These are phyloP conservation scores for Apodemia duryi DNA, from an alignment of 2,888 invertebrate genomes.

Conservation along the genomic window DNA sequence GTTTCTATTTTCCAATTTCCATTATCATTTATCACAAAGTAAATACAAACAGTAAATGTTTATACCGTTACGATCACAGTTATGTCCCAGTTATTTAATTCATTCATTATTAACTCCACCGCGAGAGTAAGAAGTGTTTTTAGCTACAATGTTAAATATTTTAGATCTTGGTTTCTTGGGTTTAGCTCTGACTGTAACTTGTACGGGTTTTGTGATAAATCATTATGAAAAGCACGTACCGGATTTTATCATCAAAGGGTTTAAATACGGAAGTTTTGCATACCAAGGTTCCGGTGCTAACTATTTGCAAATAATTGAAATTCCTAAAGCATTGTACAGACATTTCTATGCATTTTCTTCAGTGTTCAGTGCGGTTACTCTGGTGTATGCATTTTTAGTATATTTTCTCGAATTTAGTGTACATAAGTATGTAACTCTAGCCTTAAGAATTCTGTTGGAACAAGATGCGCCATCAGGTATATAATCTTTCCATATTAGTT, in stretches of 20 bases:
- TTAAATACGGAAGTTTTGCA: constrained; percentile 87
- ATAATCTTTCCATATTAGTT: constrained; percentile 27
- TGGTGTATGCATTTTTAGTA: constrained; percentile 67
- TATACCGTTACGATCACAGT: constrained; percentile 20
- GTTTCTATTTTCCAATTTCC: too few species aligned
- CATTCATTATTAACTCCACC: constrained; percentile 19
- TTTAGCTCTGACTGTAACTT: constrained; percentile 63
- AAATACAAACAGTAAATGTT: too few species aligned
- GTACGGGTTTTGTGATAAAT: constrained; percentile 82
- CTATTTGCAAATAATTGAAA: constrained; percentile 75
- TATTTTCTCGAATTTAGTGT: constrained; percentile 71
- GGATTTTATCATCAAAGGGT: constrained; percentile 80
- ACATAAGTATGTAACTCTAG: constrained; percentile 62
- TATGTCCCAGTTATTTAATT: constrained; percentile 24
- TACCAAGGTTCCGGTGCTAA: constrained; percentile 72
- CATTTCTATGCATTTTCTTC: constrained; percentile 89
- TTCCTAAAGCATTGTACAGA: constrained; percentile 89
- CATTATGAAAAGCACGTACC: constrained; percentile 84
- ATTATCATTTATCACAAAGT: too few species aligned
- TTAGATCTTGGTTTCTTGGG: constrained; percentile 65
- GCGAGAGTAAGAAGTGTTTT: not conserved
- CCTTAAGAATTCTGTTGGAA: constrained; percentile 69
- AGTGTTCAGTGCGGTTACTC: constrained; percentile 69
- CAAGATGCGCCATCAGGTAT: constrained; percentile 74
- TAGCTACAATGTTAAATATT: constrained; percentile 53